A percentile compares a stretch with the other conserved stretches of the same genome.
phyloP scores from a whole-genome alignment of 2,113 vertebrate species.

The Prolemur simus region DNA sequence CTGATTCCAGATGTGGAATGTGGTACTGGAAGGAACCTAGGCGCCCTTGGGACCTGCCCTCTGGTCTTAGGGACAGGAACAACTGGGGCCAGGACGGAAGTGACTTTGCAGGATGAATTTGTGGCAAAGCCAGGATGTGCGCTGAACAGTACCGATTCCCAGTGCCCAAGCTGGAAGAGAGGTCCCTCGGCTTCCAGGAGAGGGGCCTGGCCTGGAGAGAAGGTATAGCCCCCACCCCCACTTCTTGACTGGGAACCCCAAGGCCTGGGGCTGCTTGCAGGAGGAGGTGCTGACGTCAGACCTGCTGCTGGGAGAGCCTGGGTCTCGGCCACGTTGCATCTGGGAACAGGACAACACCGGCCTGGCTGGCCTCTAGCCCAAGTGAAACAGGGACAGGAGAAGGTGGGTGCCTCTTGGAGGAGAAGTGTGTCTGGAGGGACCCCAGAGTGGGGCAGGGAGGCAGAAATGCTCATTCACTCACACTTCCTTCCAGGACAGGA shows the following conservation, averaged over 20 bases:
- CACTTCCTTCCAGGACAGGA: not conserved
- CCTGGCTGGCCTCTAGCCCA: accelerated
- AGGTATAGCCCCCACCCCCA: not conserved
- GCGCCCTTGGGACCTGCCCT: accelerated
- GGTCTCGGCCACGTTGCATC: not conserved
- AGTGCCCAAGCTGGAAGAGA: accelerated
- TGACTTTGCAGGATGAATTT: not conserved
- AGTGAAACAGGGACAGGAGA: not conserved
- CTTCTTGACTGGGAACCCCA: not conserved
- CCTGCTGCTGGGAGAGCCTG: accelerated
- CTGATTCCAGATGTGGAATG: no score
- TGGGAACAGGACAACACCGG: accelerated
- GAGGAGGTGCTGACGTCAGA: not conserved
- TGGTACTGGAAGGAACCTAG: no score
- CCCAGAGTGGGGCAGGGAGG: not conserved
- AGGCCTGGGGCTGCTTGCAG: accelerated
- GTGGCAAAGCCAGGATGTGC: not conserved
- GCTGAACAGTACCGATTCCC: not conserved
- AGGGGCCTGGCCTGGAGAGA: no score
- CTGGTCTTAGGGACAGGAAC: accelerated
- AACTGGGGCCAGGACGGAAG: accelerated
- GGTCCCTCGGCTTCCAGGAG: accelerated
- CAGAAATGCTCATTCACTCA: no score
- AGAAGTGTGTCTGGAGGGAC: not conserved
- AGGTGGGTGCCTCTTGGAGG: accelerated